A percentile compares a stretch with the other conserved stretches of the same genome.
These are phyloP conservation scores for Tanypteryx hageni DNA, from an alignment of 2,888 invertebrate genomes.

Conservation along the genomic window DNA sequence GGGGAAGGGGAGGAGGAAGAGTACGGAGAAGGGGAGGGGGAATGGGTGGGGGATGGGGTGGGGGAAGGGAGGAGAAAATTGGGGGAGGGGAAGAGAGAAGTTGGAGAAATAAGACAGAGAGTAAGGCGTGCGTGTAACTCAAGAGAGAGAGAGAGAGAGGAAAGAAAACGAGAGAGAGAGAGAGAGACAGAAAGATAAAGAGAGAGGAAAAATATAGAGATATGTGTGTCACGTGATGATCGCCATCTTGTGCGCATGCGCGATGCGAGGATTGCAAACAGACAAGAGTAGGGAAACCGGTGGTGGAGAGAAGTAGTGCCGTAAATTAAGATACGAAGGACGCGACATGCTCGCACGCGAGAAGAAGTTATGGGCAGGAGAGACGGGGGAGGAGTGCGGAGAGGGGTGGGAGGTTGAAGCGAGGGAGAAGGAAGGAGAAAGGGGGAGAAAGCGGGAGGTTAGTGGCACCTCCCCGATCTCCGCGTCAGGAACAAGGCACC, in stretches of 20 bases:
- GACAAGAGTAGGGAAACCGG: slow-evolving; percentile 15
- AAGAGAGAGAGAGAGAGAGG: background rate
- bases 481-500: slow-evolving; percentile 51
- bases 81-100: background rate
- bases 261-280: slow-evolving; percentile 27
- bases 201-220: background rate
- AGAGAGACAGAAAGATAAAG: background rate
- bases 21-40: too few relatives aligned
- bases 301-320: slow-evolving; percentile 4
- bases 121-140: background rate
- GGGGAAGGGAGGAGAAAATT: too few relatives aligned
- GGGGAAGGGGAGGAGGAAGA: background rate
- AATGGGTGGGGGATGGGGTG: too few relatives aligned
- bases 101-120: background rate
- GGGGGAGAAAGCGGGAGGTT: background rate
- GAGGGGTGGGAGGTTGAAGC: background rate
- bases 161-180: background rate
- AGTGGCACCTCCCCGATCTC: slow-evolving; percentile 32
- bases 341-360: slow-evolving; percentile 42
- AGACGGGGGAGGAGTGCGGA: background rate
- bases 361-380: slow-evolving; percentile 1
- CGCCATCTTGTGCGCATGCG: slow-evolving; percentile 54
- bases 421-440: too few relatives aligned
- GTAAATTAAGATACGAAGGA: slow-evolving; percentile 61
- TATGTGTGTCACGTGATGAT: slow-evolving; percentile 27